Percentiles rank a stretch among this genome's conserved stretches.
Conservation (phyloP, 2,797 vertebrate species). For the Cichlasoma orientale region DNA sequence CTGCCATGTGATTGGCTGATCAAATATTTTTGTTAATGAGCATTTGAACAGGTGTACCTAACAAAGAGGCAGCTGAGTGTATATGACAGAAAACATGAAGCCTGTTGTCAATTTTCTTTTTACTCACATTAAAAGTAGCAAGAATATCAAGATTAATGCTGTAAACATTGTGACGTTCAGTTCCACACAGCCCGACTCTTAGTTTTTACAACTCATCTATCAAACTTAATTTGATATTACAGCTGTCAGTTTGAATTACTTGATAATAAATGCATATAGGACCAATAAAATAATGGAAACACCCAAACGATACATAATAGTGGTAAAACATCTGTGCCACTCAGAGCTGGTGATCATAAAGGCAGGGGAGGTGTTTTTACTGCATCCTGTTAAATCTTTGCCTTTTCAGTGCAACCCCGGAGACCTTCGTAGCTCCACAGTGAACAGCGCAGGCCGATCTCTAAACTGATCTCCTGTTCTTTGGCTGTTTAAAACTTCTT, state of each 20-base stretch:
- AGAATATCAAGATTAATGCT: neutral
- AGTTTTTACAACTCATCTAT: no score
- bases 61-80: neutral
- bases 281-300: neutral
- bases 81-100: fast-evolving
- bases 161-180: slow-evolving; percentile 14
- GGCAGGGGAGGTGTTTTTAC: neutral
- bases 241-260: neutral
- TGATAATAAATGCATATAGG: neutral
- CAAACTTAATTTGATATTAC: neutral
- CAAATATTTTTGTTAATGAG: neutral
- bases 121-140: neutral
- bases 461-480: no score
- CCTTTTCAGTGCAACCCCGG: no score
- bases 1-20: neutral
- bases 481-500: neutral
- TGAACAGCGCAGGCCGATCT: no score
- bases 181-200: neutral
- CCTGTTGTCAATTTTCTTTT: neutral
- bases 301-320: neutral
- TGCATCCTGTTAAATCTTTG: neutral
- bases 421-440: no score
- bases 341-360: no score
- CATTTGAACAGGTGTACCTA: neutral
- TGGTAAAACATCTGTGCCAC: neutral